Percentiles rank a stretch among this genome's conserved stretches.
phyloP scores from a whole-genome alignment of 1,140 invertebrate species.

The Hyles euphorbiae region DNA sequence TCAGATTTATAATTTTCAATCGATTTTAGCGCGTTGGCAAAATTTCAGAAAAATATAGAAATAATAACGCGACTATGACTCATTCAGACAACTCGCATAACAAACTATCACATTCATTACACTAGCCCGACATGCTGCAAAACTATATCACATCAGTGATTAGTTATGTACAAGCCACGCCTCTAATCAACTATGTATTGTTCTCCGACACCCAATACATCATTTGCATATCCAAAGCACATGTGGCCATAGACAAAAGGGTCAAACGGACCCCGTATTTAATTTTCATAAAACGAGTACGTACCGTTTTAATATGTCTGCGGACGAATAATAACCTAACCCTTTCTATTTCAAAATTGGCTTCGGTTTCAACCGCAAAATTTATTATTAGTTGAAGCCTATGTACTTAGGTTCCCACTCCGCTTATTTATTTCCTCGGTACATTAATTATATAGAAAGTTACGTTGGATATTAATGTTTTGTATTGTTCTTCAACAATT shows the following conservation, averaged over 20 bases:
- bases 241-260: constrained; percentile 69
- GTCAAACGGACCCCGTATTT: constrained; percentile 63
- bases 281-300: constrained; percentile 72
- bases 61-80: background rate
- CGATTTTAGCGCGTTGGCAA: background rate
- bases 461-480: too few species aligned
- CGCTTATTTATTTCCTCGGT: too few species aligned
- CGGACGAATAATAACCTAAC: constrained; percentile 57
- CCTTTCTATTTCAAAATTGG: constrained; percentile 60
- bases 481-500: too few species aligned
- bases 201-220: constrained; percentile 54
- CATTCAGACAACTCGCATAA: too few species aligned
- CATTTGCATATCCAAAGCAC: constrained; percentile 71
- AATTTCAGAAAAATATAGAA: background rate
- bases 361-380: constrained; percentile 28
- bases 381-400: constrained; percentile 29
- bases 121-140: too few species aligned
- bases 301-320: constrained; percentile 66
- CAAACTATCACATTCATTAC: too few species aligned
- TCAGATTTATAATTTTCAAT: too few species aligned
- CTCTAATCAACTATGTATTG: constrained; percentile 37
- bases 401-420: background rate
- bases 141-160: background rate
- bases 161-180: constrained; percentile 1
- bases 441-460: too few species aligned